Conservation (phyloP, 2,888 invertebrate species). For the Drosophila peninsularis region DNA sequence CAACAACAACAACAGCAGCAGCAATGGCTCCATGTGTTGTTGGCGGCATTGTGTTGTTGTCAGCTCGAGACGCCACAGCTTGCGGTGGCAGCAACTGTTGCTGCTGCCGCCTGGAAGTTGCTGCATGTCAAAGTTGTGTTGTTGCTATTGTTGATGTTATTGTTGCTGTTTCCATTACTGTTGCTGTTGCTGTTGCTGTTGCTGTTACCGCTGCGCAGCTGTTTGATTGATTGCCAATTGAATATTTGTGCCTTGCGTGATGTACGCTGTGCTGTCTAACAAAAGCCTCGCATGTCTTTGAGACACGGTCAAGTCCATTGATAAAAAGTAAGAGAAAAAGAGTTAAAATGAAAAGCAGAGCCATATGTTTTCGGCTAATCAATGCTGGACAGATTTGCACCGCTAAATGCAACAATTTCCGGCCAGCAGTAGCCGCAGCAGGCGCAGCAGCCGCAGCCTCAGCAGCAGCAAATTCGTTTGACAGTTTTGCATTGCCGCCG, state of each 20-base stretch:
- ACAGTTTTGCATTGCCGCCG: slow-evolving; percentile 59
- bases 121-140: slow-evolving; percentile 71
- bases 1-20: slow-evolving; percentile 34
- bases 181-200: slow-evolving; percentile 42
- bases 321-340: slow-evolving; percentile 32
- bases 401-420: slow-evolving; percentile 73
- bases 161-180: slow-evolving; percentile 49
- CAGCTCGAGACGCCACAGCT: slow-evolving; percentile 80
- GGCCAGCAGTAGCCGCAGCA: slow-evolving; percentile 41
- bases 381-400: slow-evolving; percentile 62
- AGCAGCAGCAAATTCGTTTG: slow-evolving; percentile 61
- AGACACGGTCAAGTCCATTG: slow-evolving; percentile 58
- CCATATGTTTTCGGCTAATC: slow-evolving; percentile 62
- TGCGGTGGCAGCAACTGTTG: slow-evolving; percentile 64
- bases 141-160: slow-evolving; percentile 52
- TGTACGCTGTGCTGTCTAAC: slow-evolving; percentile 59
- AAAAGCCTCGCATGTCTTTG: slow-evolving; percentile 62
- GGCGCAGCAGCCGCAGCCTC: slow-evolving; percentile 11
- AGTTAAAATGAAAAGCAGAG: slow-evolving; percentile 21
- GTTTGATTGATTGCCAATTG: slow-evolving; percentile 83
- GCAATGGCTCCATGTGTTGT: slow-evolving; percentile 55
- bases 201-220: slow-evolving; percentile 67
- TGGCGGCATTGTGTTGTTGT: slow-evolving; percentile 68
- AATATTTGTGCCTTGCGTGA: slow-evolving; percentile 66
- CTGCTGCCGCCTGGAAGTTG: slow-evolving; percentile 72